Evolutionary conservation across 2,888 invertebrate species (phyloP), one percentile per base, ranked within the genome.

Genomic region (Diarsia dahlii): DNA sequence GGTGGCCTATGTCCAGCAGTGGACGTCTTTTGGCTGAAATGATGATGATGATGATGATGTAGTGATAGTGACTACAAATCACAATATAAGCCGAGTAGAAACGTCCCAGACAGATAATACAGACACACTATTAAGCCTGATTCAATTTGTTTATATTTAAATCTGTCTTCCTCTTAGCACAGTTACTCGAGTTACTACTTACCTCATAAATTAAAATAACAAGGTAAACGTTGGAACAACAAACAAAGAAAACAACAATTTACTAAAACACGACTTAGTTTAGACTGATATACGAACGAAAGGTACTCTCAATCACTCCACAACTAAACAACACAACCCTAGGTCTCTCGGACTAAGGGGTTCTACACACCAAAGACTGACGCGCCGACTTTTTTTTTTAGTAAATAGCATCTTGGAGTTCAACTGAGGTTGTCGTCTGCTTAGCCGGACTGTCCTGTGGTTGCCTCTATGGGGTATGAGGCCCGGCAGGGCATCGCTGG

Each of bases 271-370:
- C 62, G 73, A 52, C 71, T 78, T 58, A 58, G 62, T 70, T 62
- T 15, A 46, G 73, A 71, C 58, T 74, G 79, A 85, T 82, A 71
- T 74, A 83, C 69, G 74, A 58, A 80, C 34, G 18, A 23, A 46
- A 46, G 54, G 74, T 46, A 9, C 50, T 50, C 63, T 87, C 78
- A 80, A 87, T 87, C 80, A 86, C 76, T 64, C 69, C 34, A 71
- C 64, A 74, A 74, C 70, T 76, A 78, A 74, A 80, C 46, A 70
- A 70, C 56, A 81, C 66, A 83, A 80, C 75, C 76, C 73, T 74
- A 78, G 69, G 75, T 75, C 18, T 23, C 45, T 62, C 9, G 50
- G 15, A 71, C 28, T 62, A n/a, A 39, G 8, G n/a, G 63, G 63
- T 4, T 39, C 39, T 63, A 34, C 18, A 60, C 60, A 60, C 34